Percentiles rank a stretch among this genome's conserved stretches.
Evolutionary conservation across 2,113 vertebrate genomes (phyloP).

Genomic region (Pogonocichla stellata): DNA sequence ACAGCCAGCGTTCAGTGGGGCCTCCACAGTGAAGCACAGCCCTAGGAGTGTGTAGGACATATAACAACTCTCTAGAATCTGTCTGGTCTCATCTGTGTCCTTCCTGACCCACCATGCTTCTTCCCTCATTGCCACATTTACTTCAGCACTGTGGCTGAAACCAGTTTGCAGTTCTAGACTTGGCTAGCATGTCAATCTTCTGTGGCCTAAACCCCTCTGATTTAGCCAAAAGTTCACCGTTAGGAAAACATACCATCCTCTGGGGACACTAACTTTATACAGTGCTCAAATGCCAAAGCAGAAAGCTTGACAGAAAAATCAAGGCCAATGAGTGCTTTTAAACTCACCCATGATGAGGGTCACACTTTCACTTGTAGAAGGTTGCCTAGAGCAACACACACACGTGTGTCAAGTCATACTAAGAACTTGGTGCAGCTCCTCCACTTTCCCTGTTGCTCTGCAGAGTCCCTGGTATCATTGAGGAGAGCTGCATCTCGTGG

Average conservation of each 20-base stretch:
- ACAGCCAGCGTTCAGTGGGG: background rate
- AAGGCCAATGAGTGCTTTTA: background rate
- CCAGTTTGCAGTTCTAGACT: background rate
- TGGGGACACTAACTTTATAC: background rate
- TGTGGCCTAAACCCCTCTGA: background rate
- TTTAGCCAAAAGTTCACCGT: background rate
- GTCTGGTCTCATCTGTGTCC: accelerated
- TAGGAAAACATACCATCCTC: background rate
- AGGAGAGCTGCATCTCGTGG: background rate
- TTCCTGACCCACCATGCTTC: background rate
- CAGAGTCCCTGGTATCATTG: background rate
- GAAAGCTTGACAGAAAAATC: background rate
- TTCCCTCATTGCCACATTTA: background rate
- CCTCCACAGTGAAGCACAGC: background rate
- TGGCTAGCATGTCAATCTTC: background rate
- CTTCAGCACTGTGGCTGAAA: background rate
- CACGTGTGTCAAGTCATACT: accelerated
- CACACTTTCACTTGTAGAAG: background rate
- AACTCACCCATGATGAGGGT: background rate
- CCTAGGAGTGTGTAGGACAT: accelerated
- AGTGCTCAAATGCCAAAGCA: background rate
- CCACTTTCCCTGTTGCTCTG: background rate
- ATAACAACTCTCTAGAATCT: background rate
- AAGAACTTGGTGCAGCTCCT: background rate
- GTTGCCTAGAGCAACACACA: background rate